Conservation (phyloP, 2,113 vertebrate species). For the Petromus typicus region DNA sequence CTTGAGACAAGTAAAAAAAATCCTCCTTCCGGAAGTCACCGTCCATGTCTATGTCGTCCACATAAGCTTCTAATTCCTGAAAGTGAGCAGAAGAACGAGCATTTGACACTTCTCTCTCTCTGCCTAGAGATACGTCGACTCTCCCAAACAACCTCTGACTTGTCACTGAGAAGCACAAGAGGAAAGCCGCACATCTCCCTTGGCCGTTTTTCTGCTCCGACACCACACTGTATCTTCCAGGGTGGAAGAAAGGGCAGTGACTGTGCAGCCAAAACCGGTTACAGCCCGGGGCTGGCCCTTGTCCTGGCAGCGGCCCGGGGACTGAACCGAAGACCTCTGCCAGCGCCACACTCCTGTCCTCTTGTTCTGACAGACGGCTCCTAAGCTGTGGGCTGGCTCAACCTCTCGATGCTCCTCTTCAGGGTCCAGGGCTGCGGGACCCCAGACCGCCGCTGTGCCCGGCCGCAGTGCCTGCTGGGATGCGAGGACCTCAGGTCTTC, state of each 20-base stretch:
- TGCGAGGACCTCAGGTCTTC: neutral
- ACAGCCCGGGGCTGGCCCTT: neutral
- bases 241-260: neutral
- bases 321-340: neutral
- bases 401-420: neutral
- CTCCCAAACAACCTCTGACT: neutral
- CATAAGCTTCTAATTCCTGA: conserved; percentile 97
- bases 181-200: conserved; percentile 8
- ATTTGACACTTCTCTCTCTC: neutral
- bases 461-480: neutral
- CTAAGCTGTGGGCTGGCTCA: neutral
- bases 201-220: neutral
- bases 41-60: conserved; percentile 94
- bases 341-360: neutral
- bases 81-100: conserved; percentile 66
- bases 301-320: neutral
- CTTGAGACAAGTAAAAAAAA: conserved; percentile 92
- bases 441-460: neutral
- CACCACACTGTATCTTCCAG: neutral
- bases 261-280: neutral
- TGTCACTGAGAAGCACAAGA: neutral
- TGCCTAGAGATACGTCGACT: neutral
- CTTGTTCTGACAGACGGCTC: neutral
- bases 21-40: conserved; percentile 88
- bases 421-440: neutral